Percentiles rank a stretch among this genome's conserved stretches.
Evolutionary conservation across 1,140 invertebrate species (phyloP).

Genomic region (Thereuonema tuberculata): DNA sequence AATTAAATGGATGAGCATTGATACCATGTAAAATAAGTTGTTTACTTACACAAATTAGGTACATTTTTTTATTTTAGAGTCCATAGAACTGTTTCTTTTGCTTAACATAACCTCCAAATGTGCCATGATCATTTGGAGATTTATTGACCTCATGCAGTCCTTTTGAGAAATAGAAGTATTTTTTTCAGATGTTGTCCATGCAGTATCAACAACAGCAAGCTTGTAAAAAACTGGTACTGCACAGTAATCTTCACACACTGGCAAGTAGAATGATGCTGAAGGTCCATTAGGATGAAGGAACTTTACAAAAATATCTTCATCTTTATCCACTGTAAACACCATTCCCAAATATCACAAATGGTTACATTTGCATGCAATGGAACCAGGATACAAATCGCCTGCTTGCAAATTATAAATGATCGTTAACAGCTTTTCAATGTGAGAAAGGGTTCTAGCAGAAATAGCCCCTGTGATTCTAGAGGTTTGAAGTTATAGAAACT

Average conservation of each 20-base stretch:
- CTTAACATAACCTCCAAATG: neutral
- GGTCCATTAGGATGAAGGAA: neutral
- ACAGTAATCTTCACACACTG: neutral
- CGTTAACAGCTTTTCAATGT: too few species aligned
- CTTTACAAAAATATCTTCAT: neutral
- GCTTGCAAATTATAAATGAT: too few species aligned
- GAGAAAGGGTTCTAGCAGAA: neutral
- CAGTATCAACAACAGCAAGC: neutral
- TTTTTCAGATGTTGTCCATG: neutral
- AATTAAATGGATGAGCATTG: neutral
- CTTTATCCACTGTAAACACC: neutral
- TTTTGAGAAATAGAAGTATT: neutral
- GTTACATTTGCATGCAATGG: neutral
- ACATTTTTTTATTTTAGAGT: neutral
- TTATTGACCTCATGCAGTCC: neutral
- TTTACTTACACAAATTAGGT: neutral
- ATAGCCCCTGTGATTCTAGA: neutral
- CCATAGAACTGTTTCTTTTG: neutral
- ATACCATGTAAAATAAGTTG: neutral
- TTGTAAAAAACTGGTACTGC: neutral
- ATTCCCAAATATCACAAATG: neutral
- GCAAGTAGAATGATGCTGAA: neutral
- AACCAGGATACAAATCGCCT: too few species aligned
- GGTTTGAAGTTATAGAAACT: neutral
- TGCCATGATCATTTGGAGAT: neutral